Conservation (phyloP, 2,113 vertebrate species). For the Eleginops maclovinus region DNA sequence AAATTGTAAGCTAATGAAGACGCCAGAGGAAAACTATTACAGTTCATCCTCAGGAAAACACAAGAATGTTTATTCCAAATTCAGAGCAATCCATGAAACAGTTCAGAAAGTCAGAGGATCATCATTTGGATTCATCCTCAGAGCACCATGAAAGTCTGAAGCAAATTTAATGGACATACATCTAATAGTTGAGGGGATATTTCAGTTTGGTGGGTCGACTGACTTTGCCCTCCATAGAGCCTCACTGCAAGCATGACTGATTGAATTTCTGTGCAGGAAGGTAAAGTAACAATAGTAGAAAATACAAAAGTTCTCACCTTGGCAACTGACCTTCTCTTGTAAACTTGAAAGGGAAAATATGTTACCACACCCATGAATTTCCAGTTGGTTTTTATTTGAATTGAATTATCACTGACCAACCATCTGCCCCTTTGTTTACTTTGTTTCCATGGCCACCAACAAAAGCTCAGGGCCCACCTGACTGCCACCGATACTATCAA, state of each 20-base stretch:
- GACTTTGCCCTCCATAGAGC: neutral
- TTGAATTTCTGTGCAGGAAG: too few species aligned
- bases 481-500: conserved; percentile 41
- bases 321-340: neutral
- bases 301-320: too few species aligned
- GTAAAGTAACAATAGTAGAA: too few species aligned
- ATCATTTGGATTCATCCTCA: neutral
- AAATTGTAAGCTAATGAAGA: neutral
- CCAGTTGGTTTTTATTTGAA: conserved; percentile 61
- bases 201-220: neutral
- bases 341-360: neutral
- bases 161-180: too few species aligned
- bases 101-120: neutral
- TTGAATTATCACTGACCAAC: conserved; percentile 70
- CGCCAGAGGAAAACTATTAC: neutral
- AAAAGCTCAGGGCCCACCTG: conserved; percentile 58
- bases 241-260: neutral
- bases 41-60: neutral
- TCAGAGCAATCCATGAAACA: neutral
- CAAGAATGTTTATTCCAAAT: neutral
- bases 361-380: conserved; percentile 65
- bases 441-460: conserved; percentile 65
- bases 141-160: neutral
- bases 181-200: neutral
- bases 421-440: conserved; percentile 63